Conservation (phyloP, 2,888 invertebrate genomes). For the Germaria angustata region DNA sequence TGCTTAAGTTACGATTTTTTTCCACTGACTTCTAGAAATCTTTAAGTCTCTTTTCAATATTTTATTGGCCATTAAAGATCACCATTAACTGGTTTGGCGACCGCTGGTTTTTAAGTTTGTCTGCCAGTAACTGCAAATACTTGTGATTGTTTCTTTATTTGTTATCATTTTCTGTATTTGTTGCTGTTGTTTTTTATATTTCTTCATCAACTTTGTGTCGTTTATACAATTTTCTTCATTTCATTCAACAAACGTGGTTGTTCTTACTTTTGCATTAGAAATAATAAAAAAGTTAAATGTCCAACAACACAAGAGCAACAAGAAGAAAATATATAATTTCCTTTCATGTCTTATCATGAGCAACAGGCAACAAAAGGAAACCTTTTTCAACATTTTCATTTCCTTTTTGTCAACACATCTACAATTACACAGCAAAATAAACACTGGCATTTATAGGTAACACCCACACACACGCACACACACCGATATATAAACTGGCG, state of each 20-base stretch:
- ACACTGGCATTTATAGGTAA: neutral
- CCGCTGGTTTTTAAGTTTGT: neutral
- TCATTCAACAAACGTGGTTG: neutral
- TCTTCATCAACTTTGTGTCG: slow-evolving; percentile 41
- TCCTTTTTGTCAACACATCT: slow-evolving; percentile 60
- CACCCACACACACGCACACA: neutral
- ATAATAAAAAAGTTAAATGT: slow-evolving; percentile 45
- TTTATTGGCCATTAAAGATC: too few relatives aligned
- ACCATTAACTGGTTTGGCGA: too few relatives aligned
- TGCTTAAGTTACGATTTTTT: too few relatives aligned
- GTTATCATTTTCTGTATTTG: slow-evolving; percentile 39
- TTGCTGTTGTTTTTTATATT: slow-evolving; percentile 7
- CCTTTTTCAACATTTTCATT: slow-evolving; percentile 64
- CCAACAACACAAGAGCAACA: slow-evolving; percentile 36
- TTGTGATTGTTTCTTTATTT: slow-evolving; percentile 54
- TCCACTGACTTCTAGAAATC: too few relatives aligned
- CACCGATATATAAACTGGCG: neutral
- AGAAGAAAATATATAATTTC: slow-evolving; percentile 63
- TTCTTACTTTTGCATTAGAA: slow-evolving; percentile 28
- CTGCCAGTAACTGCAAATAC: slow-evolving; percentile 42
- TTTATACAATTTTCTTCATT: slow-evolving; percentile 18
- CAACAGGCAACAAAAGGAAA: slow-evolving; percentile 63
- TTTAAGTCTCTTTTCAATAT: too few relatives aligned
- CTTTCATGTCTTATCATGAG: slow-evolving; percentile 65
- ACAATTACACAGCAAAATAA: slow-evolving; percentile 10